phyloP scores from a whole-genome alignment of 1,140 invertebrate genomes.

The Trichomalopsis sarcophagae region DNA sequence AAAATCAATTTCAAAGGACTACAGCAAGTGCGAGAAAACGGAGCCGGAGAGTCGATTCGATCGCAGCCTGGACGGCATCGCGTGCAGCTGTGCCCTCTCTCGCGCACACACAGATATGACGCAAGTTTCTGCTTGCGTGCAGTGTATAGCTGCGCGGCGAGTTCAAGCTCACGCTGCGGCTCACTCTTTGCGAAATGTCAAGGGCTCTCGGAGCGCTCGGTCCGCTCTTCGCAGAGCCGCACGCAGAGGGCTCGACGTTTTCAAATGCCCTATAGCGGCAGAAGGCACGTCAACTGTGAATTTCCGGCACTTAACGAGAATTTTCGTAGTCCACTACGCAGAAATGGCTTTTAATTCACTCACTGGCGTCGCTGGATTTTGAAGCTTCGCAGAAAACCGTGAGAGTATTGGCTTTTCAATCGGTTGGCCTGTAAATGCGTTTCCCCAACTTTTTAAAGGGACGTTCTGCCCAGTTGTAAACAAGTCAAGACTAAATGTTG shows the following conservation, averaged over 20 bases:
- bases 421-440: too few relatives aligned
- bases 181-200: slow-evolving; percentile 36
- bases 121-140: slow-evolving; percentile 31
- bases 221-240: not conserved
- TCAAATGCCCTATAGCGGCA: not conserved
- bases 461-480: too few relatives aligned
- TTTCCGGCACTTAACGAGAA: too few relatives aligned
- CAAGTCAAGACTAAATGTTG: too few relatives aligned
- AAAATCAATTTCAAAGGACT: too few relatives aligned
- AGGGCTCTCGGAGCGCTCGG: not conserved
- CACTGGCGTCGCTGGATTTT: too few relatives aligned
- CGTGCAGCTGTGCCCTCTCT: not conserved
- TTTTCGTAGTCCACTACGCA: too few relatives aligned
- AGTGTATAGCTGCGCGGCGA: not conserved
- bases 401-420: slow-evolving; percentile 2
- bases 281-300: too few relatives aligned
- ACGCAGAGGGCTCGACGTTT: not conserved
- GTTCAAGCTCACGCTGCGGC: slow-evolving; percentile 22
- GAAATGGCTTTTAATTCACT: too few relatives aligned
- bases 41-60: not conserved
- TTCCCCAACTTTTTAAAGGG: too few relatives aligned
- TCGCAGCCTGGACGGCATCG: not conserved
- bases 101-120: not conserved
- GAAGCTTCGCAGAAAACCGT: not conserved
- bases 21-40: not conserved